These are phyloP conservation scores for Botrylloides violaceus DNA, from an alignment of 23 tunicate species.

Conservation along the genomic window DNA sequence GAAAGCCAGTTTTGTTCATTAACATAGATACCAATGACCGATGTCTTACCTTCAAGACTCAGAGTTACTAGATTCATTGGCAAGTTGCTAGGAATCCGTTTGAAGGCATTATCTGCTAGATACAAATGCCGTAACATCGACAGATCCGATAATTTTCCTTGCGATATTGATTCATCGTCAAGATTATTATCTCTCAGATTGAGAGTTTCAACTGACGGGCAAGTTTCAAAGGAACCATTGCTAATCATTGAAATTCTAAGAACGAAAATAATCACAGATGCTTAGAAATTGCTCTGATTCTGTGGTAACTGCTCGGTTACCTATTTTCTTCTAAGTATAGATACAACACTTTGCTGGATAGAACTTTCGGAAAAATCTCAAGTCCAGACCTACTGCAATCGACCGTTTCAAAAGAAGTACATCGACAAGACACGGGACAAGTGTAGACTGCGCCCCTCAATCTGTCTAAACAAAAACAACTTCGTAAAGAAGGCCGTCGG, in stretches of 20 bases:
- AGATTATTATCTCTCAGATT: constrained; percentile 31
- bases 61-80: constrained; percentile 40
- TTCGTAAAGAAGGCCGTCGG: neutral
- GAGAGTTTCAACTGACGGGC: constrained; percentile 50
- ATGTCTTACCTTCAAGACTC: constrained; percentile 50
- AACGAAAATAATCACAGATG: too few relatives aligned
- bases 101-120: constrained; percentile 43
- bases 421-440: neutral
- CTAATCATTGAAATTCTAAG: constrained; percentile 11
- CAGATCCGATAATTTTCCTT: constrained; percentile 26
- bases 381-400: neutral
- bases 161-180: constrained; percentile 36
- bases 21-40: too few relatives aligned
- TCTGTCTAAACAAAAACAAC: neutral
- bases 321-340: neutral
- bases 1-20: too few relatives aligned
- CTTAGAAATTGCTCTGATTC: too few relatives aligned
- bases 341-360: neutral
- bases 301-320: too few relatives aligned
- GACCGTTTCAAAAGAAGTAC: neutral
- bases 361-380: neutral
- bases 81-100: constrained; percentile 29
- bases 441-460: neutral
- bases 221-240: constrained; percentile 30
- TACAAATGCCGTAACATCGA: constrained; percentile 25